Base-by-base conservation (phyloP, 2,888 invertebrate species). In the Spisula solida region DNA sequence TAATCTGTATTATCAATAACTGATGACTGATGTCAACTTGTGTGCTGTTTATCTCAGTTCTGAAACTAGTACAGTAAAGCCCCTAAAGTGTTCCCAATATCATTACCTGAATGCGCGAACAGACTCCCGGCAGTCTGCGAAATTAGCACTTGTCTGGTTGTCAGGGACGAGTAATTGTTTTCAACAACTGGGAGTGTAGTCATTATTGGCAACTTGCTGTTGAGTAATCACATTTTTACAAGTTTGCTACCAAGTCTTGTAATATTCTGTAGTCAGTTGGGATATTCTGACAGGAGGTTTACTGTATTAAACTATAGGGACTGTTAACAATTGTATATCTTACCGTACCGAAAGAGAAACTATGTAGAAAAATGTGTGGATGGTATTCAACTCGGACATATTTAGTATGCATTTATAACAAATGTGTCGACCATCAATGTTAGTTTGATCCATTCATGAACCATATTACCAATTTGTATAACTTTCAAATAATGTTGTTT, bases 51-150 rank as follows among this genome's bases (percentile, higher is more conserved):
- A 34, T 34, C 6, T 75, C 14, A n/a, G 60, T 5, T 66, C 60
- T 66, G 60, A 66, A 66, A 66, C 60, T 66, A 66, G 60, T 66
- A 75, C 75, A 75, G 75, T 75, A 75, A 75, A 75, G 12, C 75
- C 75, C 75, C 75, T 75, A 66, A 25, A 66, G 60, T 66, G n/a
- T 25, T 25, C 60, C 25, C 41, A 8, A 41, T 41, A 8, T 41
- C 8, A 41, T 5, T 41, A 41, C 41, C 41, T 8, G 41, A 41
- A 41, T 41, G 2, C 8, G 2, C 41, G 41, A 8, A 41, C 41
- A 5, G 41, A 41, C 41, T 41, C 41, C 41, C 41, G 41, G 8
- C 41, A 41, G 41, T 41, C 41, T 41, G n/a, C n/a, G 41, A 41
- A 41, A 41, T 41, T 2, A 41, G 14, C 41, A 56, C 18, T n/a